Conservation (phyloP, 2,113 vertebrate genomes). For the Ondatra zibethicus region DNA sequence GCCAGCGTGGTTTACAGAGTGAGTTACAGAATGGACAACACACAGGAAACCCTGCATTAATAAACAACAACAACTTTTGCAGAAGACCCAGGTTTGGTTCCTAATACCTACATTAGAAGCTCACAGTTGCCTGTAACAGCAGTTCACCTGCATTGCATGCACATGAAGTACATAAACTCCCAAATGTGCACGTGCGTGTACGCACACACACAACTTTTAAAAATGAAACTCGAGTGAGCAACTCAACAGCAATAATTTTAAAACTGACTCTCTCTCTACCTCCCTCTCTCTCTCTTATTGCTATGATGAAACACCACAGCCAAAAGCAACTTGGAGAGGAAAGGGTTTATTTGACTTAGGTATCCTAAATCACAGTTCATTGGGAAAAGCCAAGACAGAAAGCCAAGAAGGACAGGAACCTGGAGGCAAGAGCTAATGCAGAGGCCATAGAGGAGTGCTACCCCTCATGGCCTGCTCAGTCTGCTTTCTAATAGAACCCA, state of each 20-base stretch:
- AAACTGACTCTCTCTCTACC: neutral
- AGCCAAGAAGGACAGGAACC: neutral
- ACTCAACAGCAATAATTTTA: neutral
- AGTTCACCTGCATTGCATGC: neutral
- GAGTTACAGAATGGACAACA: neutral
- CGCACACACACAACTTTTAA: neutral
- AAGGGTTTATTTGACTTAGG: neutral
- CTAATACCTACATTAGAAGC: neutral
- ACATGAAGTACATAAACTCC: neutral
- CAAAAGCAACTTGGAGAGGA: neutral
- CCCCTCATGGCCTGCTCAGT: neutral
- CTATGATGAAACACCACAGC: neutral
- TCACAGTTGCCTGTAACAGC: neutral
- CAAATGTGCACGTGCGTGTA: fast-evolving
- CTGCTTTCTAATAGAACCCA: neutral
- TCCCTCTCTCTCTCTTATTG: neutral
- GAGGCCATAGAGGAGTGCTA: neutral
- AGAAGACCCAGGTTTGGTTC: neutral
- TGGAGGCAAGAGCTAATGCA: neutral
- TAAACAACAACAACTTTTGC: neutral
- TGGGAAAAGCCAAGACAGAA: neutral
- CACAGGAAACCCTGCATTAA: neutral
- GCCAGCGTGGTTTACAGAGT: neutral
- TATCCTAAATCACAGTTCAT: neutral
- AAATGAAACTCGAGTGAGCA: neutral